phyloP scores from a whole-genome alignment of 1,140 invertebrate genomes.

The Daktulosphaira vitifoliae region DNA sequence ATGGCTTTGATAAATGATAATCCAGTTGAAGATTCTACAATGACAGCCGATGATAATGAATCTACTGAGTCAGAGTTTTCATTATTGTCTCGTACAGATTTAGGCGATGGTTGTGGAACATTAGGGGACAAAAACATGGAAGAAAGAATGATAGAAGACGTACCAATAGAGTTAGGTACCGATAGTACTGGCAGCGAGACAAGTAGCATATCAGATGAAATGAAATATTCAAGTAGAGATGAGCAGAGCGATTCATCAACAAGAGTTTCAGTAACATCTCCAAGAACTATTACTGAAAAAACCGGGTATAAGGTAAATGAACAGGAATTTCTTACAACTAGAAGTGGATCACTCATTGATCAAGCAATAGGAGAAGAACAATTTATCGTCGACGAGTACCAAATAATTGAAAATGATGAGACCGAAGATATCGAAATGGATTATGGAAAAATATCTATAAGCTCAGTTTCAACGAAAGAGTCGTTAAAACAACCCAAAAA shows the following conservation, averaged over 20 bases:
- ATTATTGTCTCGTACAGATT: neutral
- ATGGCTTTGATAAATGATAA: neutral
- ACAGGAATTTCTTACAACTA: too few species aligned
- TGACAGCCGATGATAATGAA: neutral
- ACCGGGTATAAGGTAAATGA: neutral
- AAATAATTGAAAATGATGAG: neutral
- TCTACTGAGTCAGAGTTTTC: conserved; percentile 7
- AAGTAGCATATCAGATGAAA: neutral
- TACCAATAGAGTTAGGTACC: neutral
- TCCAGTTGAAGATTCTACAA: neutral
- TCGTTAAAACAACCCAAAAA: too few species aligned
- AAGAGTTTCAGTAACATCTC: too few species aligned
- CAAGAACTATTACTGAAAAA: too few species aligned
- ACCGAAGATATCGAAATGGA: neutral
- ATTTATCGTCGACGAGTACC: neutral
- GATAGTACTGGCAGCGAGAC: neutral
- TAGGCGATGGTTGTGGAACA: neutral
- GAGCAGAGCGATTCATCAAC: neutral
- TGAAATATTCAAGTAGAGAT: neutral
- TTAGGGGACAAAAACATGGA: neutral
- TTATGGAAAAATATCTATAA: neutral
- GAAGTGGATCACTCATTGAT: neutral
- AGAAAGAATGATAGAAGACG: neutral
- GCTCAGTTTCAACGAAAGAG: too few species aligned
- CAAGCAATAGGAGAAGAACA: neutral